Conservation (phyloP, 1,140 invertebrate species). For the Hesperophylax magnus region DNA sequence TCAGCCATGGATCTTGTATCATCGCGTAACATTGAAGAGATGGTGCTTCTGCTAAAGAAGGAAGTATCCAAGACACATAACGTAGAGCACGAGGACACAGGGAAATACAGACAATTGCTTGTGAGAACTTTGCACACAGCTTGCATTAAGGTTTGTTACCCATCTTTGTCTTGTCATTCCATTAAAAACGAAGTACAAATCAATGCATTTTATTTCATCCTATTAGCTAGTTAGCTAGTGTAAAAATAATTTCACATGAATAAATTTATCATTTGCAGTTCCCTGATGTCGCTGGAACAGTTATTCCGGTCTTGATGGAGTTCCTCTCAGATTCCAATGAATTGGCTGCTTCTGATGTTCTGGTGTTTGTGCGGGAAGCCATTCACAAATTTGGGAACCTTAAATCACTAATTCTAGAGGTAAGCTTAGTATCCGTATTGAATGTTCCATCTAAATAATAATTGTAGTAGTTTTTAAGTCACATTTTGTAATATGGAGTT, state of each 20-base stretch:
- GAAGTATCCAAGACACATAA: conserved; percentile 94
- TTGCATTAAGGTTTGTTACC: conserved; percentile 82
- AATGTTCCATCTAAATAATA: too few relatives aligned
- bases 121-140: conserved; percentile 96
- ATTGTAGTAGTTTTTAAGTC: neutral
- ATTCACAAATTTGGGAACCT: conserved; percentile 93
- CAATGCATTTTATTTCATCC: too few relatives aligned
- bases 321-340: conserved; percentile 97
- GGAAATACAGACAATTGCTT: conserved; percentile 95
- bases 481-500: too few relatives aligned
- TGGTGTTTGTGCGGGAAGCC: conserved; percentile 95
- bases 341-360: conserved; percentile 92
- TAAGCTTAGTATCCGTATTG: conserved; percentile 56
- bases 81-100: conserved; percentile 94
- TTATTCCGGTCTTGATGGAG: conserved; percentile 96
- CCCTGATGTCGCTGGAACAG: conserved; percentile 94
- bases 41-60: conserved; percentile 95
- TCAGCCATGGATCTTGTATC: conserved; percentile 93
- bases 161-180: too few relatives aligned
- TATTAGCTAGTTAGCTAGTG: too few relatives aligned
- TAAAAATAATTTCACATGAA: too few relatives aligned
- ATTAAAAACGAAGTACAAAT: too few relatives aligned
- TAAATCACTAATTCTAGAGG: conserved; percentile 84
- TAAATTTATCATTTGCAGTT: conserved; percentile 72
- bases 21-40: conserved; percentile 95